Conservation (phyloP, 2,888 invertebrate genomes). For the Lepidochrysops patricia region DNA sequence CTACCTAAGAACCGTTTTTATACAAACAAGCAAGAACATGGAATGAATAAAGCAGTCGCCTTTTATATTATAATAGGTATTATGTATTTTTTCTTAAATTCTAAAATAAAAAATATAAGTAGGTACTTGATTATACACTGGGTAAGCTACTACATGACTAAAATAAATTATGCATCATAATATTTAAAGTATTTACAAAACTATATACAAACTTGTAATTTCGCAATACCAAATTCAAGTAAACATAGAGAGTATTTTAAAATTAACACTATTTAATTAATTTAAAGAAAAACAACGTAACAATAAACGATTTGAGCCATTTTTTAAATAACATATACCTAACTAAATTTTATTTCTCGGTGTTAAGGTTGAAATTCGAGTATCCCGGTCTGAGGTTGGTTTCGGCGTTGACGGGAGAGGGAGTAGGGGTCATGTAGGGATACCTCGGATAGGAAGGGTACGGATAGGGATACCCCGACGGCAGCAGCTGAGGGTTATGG, state of each 20-base stretch:
- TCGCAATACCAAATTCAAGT: not conserved
- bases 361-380: slow-evolving; percentile 63
- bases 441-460: slow-evolving; percentile 69
- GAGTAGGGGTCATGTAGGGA: slow-evolving; percentile 74
- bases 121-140: not conserved
- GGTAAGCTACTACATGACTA: not conserved
- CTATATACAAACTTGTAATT: slow-evolving; percentile 14
- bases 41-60: slow-evolving; percentile 2
- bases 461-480: slow-evolving; percentile 73
- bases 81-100: not conserved
- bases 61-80: too few species aligned
- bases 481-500: slow-evolving; percentile 73
- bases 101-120: not conserved
- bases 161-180: slow-evolving; percentile 10
- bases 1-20: not conserved
- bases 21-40: slow-evolving; percentile 1
- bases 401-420: slow-evolving; percentile 57
- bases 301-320: slow-evolving; percentile 24
- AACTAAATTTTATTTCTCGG: slow-evolving; percentile 50
- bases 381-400: slow-evolving; percentile 64
- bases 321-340: slow-evolving; percentile 31
- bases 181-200: slow-evolving; percentile 8
- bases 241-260: not conserved
- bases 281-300: not conserved
- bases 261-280: slow-evolving; percentile 2